phyloP scores from a whole-genome alignment of 2,797 vertebrate genomes.

The Australoheros facetus region DNA sequence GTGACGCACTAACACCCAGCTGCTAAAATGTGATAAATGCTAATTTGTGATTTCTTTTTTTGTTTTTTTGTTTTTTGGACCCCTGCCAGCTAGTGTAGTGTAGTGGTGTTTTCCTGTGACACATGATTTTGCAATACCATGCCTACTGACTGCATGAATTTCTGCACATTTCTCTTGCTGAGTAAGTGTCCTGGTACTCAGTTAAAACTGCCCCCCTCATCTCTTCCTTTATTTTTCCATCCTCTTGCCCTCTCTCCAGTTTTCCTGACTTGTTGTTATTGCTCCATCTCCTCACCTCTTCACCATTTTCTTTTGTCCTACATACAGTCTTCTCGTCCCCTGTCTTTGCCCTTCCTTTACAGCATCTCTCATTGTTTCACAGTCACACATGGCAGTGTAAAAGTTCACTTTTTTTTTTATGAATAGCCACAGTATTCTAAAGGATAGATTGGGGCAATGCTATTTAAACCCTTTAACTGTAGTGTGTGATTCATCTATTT shows the following conservation, averaged over 20 bases:
- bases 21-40: background rate
- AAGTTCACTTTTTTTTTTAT: background rate
- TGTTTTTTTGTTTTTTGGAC: background rate
- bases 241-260: background rate
- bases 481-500: background rate
- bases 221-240: background rate
- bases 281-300: background rate
- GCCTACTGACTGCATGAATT: background rate
- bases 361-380: background rate
- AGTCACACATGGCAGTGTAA: background rate
- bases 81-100: background rate
- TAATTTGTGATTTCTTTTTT: background rate
- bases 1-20: background rate
- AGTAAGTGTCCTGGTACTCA: background rate
- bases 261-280: background rate
- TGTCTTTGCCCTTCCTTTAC: background rate
- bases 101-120: background rate
- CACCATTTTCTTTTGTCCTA: background rate
- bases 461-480: background rate
- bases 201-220: background rate
- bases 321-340: too few species aligned
- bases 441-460: background rate
- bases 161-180: constrained; percentile 16
- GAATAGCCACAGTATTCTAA: background rate
- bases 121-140: constrained; percentile 32